Evolutionary conservation across 2,888 invertebrate genomes (phyloP), one percentile per base, ranked within the genome.

Genomic region (Eilema griseolum): DNA sequence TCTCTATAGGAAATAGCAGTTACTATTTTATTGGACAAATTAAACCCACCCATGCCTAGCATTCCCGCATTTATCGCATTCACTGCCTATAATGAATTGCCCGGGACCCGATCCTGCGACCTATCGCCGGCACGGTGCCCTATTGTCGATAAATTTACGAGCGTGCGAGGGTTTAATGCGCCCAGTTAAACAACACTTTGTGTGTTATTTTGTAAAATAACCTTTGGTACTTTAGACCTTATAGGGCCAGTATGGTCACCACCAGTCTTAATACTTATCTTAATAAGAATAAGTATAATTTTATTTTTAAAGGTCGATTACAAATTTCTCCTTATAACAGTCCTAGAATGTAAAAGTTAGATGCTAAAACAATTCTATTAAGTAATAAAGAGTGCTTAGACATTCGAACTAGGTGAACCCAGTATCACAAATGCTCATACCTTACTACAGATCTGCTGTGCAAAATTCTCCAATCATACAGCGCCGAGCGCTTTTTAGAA

Each of bases 121-220:
- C 66, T 41, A 37, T 57, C 23, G 41, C 26, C 52, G 52, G 24
- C 66, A 66, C 52, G 64, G 26, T 66, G 66, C 73, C 61, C 67
- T 62, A 56, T 67, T 62, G 67, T 56, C 52, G 37, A 23, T 24
- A 28, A 33, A 67, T 67, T 67, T 67, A 67, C 31, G 61, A 46
- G 24, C 20, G 24, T 37, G 56, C 24, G 56, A 52, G 23, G 67
- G 56, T 56, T 64, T 61, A 67, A 67, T 24, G 52, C 33, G 31
- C 31, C 33, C 31, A 31, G 56, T 67, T 46, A 52, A 67, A 52
- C 33, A 46, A 26, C 26, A 64, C 52, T 52, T 60, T 66, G 12
- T 59, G 60, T 26, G n/a, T 16, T 46, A 61, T 67, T 67, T 61
- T 56, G 52, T 62, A 11, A 37, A 16, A 62, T 24, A 24, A 26